Percentiles rank a stretch among this genome's conserved stretches.
Evolutionary conservation across 2,113 vertebrate species (phyloP).

Genomic region (Machaerirhynchus nigripectus): DNA sequence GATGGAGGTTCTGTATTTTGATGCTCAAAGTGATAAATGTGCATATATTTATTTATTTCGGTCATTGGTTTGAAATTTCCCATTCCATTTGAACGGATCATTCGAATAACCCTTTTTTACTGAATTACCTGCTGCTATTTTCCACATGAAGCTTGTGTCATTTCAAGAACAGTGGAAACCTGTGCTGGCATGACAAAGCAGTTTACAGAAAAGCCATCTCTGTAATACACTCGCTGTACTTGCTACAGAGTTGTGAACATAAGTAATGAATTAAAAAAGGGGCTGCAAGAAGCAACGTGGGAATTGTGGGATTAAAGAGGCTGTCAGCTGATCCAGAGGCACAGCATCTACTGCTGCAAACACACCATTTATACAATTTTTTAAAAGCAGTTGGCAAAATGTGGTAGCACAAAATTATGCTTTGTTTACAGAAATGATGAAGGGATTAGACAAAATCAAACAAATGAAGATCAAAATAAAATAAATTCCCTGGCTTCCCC

Average conservation of each 20-base stretch:
- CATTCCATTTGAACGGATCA: neutral
- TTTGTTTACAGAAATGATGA: neutral
- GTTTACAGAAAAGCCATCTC: neutral
- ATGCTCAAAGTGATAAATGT: neutral
- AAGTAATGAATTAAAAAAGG: neutral
- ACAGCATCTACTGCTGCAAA: neutral
- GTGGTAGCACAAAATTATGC: neutral
- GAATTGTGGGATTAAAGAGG: neutral
- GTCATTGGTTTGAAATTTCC: neutral
- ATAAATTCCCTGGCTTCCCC: too few species aligned
- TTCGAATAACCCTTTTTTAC: neutral
- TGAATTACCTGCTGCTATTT: neutral
- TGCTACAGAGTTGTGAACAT: neutral
- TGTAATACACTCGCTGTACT: neutral
- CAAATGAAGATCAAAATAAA: rapidly evolving
- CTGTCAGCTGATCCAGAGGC: neutral
- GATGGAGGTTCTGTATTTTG: neutral
- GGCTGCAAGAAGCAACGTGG: neutral
- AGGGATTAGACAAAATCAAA: neutral
- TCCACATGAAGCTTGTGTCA: neutral
- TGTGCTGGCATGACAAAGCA: neutral
- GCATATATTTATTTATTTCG: neutral
- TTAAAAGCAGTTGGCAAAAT: neutral
- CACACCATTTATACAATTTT: neutral
- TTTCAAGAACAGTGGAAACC: neutral